Conservation (phyloP, 2,113 vertebrate species). For the Oreocharis arfaki region DNA sequence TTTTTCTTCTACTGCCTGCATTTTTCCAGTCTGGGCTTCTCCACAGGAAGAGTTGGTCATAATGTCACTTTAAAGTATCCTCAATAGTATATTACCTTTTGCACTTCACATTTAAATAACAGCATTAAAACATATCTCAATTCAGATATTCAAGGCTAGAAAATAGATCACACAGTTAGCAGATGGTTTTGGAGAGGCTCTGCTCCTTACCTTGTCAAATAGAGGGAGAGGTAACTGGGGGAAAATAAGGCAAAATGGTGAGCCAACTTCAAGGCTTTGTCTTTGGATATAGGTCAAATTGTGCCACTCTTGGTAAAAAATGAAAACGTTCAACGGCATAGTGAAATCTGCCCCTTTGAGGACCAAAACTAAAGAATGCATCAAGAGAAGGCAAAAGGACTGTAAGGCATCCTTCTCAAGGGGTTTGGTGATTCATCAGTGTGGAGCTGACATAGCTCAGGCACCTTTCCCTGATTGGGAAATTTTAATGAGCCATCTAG, state of each 20-base stretch:
- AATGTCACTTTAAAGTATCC: neutral
- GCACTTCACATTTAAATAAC: neutral
- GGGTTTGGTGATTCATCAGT: conserved; percentile 29
- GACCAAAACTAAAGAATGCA: conserved; percentile 30
- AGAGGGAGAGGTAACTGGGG: neutral
- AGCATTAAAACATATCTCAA: neutral
- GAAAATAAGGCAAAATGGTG: neutral
- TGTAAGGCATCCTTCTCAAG: neutral
- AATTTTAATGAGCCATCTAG: conserved; percentile 61
- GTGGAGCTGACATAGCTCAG: neutral
- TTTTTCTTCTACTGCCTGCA: neutral
- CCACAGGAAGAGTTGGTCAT: neutral
- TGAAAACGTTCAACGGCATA: conserved; percentile 15
- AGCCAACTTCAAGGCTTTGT: conserved; percentile 37
- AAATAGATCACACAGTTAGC: neutral
- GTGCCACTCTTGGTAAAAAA: neutral
- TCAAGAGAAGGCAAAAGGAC: conserved; percentile 34
- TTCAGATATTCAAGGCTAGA: neutral
- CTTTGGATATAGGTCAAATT: conserved; percentile 29
- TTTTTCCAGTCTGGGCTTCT: neutral
- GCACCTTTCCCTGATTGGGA: conserved; percentile 49
- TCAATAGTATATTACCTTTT: neutral
- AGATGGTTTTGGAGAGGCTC: neutral
- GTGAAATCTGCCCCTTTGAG: conserved; percentile 35
- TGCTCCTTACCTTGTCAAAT: neutral